Evolutionary conservation across 2,888 invertebrate genomes (phyloP).

Genomic region (Lasius platythorax): DNA sequence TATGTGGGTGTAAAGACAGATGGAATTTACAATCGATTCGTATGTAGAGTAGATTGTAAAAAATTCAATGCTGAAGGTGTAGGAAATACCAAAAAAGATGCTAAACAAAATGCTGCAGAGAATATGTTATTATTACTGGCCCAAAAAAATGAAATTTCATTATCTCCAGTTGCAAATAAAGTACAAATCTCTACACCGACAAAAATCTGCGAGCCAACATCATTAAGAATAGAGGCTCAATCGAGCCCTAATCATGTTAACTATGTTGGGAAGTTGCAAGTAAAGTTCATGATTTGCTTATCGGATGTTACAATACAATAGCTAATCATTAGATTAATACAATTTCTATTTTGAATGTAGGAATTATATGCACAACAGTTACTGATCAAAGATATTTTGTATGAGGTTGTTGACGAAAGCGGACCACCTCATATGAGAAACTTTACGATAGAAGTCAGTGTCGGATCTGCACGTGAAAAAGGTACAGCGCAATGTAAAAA

Average conservation of each 20-base stretch:
- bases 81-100: slow-evolving; percentile 58
- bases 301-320: neutral
- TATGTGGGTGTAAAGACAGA: neutral
- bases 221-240: neutral
- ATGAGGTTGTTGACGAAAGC: neutral
- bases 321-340: neutral
- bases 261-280: slow-evolving; percentile 57
- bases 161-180: neutral
- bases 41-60: slow-evolving; percentile 41
- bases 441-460: slow-evolving; percentile 31
- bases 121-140: slow-evolving; percentile 55
- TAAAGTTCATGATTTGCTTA: slow-evolving; percentile 10
- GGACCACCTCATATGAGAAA: slow-evolving; percentile 6
- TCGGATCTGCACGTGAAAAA: neutral
- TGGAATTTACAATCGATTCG: slow-evolving; percentile 2
- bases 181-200: neutral
- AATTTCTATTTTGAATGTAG: slow-evolving; percentile 32
- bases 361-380: slow-evolving; percentile 42
- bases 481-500: neutral
- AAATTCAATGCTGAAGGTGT: neutral
- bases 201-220: neutral
- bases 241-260: neutral
- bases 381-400: neutral
- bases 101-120: slow-evolving; percentile 62
- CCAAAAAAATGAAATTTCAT: neutral